Base-by-base conservation (phyloP, 2,888 invertebrate genomes). In the Sericinus montela region DNA sequence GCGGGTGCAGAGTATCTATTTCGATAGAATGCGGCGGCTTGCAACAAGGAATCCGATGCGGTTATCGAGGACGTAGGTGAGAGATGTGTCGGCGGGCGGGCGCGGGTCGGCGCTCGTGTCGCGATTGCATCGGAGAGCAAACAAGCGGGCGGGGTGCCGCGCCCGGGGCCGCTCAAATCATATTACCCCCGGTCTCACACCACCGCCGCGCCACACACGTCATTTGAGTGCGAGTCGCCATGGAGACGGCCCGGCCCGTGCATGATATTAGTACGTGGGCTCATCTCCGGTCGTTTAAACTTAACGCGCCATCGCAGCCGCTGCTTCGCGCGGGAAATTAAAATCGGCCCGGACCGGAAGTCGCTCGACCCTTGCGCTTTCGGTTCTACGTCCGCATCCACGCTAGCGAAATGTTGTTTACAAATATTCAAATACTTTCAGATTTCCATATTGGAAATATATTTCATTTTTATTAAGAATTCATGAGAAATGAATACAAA, bases 191-290 rank as follows among this genome's bases (percentile, higher is more conserved):
- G 65, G 72, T 71, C 83, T 75, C 81, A 80, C 80, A 78, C 84
- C 75, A 72, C 68, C 61, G 29, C 58, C 65, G 56, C 60, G 67
- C 67, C 78, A 64, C 91, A 91, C 91, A 91, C 92, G 91, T 91
- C 91, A 91, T 91, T 90, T 91, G 90, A 90, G 90, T 89, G 90
- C 89, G 90, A 91, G 91, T 92, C 90, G 90, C 91, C 89, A 91
- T 89, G 91, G 90, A 90, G 89, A 91, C 91, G 82, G 90, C 91
- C 91, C 91, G 91, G 91, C 91, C 78, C 83, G 78, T 86, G 86
- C 87, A 86, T 87, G 81, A 87, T 82, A 87, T 87, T 87, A 87
- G 85, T 84, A 75, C 82, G 81, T 78, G 70, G 78, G 75, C 85
- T 89, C 88, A 88, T 88, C 86, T 85, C 84, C 85, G 83, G 80